A percentile compares a stretch with the other conserved stretches of the same genome.
phyloP scores from a whole-genome alignment of 2,888 invertebrate species.

The Platycheirus rosarum region DNA sequence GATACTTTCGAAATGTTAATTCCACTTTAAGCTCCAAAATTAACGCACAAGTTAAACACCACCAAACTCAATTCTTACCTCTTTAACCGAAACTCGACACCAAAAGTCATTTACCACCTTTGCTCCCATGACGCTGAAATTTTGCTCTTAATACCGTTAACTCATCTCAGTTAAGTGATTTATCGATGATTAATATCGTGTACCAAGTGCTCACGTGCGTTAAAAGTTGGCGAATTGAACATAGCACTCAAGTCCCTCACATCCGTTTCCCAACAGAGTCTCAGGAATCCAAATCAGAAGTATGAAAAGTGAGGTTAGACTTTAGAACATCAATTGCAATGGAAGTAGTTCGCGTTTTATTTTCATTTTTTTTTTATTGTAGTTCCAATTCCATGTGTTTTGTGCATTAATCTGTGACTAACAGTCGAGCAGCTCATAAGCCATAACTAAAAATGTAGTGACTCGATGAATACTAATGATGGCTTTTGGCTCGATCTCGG shows the following conservation, averaged over 20 bases:
- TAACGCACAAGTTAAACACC: too few relatives aligned
- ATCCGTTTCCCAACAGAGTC: neutral
- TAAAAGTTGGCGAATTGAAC: constrained; percentile 21
- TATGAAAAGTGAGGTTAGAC: neutral
- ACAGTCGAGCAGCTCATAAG: constrained; percentile 14
- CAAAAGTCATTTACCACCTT: neutral
- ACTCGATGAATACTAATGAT: constrained; percentile 56
- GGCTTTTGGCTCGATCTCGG: constrained; percentile 27
- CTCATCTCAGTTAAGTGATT: constrained; percentile 33
- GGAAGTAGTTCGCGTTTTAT: constrained; percentile 26
- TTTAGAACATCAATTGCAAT: constrained; percentile 3
- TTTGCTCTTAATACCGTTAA: constrained; percentile 15
- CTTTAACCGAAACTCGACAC: neutral
- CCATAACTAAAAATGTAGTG: constrained; percentile 21
- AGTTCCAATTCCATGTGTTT: constrained; percentile 48
- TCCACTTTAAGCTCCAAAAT: too few relatives aligned
- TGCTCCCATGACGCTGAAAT: constrained; percentile 18
- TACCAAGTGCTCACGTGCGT: constrained; percentile 43
- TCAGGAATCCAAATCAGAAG: neutral
- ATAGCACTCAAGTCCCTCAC: neutral
- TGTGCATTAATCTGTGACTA: constrained; percentile 27
- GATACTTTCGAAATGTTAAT: too few relatives aligned
- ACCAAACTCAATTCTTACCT: too few relatives aligned
- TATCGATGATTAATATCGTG: constrained; percentile 49
- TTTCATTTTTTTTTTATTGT: constrained; percentile 22